Evolutionary conservation across 2,797 vertebrate species (phyloP).

Genomic region (Myiotriccus ornatus): DNA sequence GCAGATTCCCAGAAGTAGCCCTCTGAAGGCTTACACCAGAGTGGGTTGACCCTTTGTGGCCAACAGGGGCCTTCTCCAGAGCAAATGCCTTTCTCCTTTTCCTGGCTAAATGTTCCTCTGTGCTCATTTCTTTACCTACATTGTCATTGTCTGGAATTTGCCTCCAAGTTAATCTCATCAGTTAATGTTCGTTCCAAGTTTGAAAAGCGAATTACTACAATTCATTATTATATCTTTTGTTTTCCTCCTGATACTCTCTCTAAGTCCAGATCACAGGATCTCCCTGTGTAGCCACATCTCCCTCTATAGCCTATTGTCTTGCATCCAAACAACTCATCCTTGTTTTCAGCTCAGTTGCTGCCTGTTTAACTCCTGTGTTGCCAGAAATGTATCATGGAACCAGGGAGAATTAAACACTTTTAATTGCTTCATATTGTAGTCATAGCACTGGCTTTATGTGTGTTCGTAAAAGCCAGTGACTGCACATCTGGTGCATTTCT

Average conservation of each 20-base stretch:
- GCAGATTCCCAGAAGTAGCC: neutral
- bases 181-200: neutral
- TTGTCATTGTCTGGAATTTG: neutral
- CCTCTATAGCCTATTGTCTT: neutral
- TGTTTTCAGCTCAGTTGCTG: neutral
- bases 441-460: accelerated
- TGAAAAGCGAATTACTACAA: neutral
- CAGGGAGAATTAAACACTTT: neutral
- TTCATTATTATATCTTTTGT: neutral
- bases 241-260: neutral
- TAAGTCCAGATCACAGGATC: neutral
- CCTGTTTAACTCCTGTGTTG: neutral
- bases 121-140: neutral
- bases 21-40: neutral
- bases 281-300: neutral
- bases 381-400: neutral
- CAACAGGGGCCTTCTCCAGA: neutral
- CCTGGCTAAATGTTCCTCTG: neutral
- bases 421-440: neutral
- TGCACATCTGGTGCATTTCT: neutral
- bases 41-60: accelerated
- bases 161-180: neutral
- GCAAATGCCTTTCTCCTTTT: neutral
- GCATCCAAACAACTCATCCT: neutral
- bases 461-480: neutral